Percentiles rank a stretch among this genome's conserved stretches.
Evolutionary conservation across 2,797 vertebrate genomes (phyloP).

Genomic region (Aselliscus stoliczkanus): DNA sequence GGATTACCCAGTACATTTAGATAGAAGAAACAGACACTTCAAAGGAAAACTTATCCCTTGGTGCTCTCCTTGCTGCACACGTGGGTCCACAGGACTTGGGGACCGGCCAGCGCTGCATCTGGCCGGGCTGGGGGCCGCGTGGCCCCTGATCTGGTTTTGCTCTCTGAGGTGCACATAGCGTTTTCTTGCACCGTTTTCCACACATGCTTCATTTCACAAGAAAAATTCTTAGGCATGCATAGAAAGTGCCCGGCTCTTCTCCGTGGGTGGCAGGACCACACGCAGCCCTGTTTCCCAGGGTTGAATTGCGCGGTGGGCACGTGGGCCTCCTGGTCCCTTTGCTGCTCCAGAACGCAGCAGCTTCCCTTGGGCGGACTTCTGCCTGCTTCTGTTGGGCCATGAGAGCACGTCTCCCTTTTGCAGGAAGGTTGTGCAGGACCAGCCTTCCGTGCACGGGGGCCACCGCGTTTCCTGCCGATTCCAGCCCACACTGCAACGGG

Average conservation of each 20-base stretch:
- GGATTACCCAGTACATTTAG: not conserved
- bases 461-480: conserved; percentile 75
- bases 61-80: not conserved
- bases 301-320: not conserved
- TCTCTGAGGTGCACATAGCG: not conserved
- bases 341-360: no score
- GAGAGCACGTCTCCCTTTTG: not conserved
- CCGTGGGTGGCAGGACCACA: not conserved
- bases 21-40: rapidly evolving
- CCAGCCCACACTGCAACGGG: conserved; percentile 86
- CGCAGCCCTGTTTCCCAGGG: rapidly evolving
- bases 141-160: no score
- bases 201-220: not conserved
- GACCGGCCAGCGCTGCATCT: not conserved
- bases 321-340: not conserved
- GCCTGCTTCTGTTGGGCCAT: not conserved
- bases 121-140: not conserved
- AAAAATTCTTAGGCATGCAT: rapidly evolving
- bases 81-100: not conserved
- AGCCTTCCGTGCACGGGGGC: conserved; percentile 81
- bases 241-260: not conserved
- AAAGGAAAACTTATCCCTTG: not conserved
- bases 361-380: not conserved
- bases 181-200: not conserved
- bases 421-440: conserved; percentile 92